Base-by-base conservation (phyloP, 1,140 invertebrate genomes). In the Rhagoletis zephyria region DNA sequence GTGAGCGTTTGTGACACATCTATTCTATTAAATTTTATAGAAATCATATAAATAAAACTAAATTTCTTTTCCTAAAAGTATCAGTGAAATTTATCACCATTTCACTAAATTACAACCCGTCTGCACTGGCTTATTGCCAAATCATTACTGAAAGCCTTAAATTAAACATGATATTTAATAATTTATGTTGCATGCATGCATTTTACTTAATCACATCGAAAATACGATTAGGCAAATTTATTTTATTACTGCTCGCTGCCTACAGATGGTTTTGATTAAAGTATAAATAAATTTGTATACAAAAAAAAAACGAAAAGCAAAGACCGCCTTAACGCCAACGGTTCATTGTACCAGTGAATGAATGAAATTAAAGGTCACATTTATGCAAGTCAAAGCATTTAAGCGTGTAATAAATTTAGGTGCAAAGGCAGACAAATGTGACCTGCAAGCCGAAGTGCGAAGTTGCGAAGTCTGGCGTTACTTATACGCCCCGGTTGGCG, bases 331-430 rank as follows among this genome's bases (percentile, higher is more conserved):
- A 12, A 42, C 30, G 65, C 9, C 65, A 70, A 9, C 30, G 3
- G 4, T 74, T 42, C 40, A 74, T 45, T 74, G 12, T 74, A 74
- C 45, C 14, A 10, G 10, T 48, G 42, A 42, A n/a, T n/a, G 4
- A 42, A 74, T 74, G 45, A 74, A 74, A 45, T 74, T 16, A 14
- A 16, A 74, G 67, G 67, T 74, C 67, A 48, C 67, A 14, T 40
- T 40, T 6, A 74, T 30, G 16, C 42, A 45, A 12, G 67, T 14
- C 10, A 74, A n/a, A 45, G 42, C 16, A 74, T 74, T 48, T 40
- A 74, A 42, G 67, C 67, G 67, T 74, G 67, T 16, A 74, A 74
- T 48, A 74, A 74, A 30, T 42, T 74, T 74, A 74, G n/a, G 67
- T 12, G 4, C 65, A 42, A n/a, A 12, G 42, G 40, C 67, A 45